Percentiles rank a stretch among this genome's conserved stretches.
These are phyloP conservation scores for Venustaconcha ellipsiformis DNA, from an alignment of 1,140 invertebrate genomes.

Conservation along the genomic window DNA sequence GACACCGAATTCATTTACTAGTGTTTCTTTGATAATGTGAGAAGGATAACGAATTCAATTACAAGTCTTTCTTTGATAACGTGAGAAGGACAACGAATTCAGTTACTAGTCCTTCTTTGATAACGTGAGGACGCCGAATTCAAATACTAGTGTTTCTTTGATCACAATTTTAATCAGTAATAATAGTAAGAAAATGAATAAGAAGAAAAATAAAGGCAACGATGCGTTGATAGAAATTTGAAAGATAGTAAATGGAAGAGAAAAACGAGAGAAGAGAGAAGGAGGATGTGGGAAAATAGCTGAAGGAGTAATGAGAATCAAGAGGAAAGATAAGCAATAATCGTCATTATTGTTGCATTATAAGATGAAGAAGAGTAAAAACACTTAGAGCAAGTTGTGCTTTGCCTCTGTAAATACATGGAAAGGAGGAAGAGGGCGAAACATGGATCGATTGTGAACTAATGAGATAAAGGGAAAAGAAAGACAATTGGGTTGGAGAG, in stretches of 20 bases:
- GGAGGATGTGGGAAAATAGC: neutral
- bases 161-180: neutral
- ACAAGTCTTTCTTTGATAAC: no score
- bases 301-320: neutral
- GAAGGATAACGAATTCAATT: no score
- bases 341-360: neutral
- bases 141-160: no score
- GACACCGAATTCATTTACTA: no score
- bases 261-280: neutral
- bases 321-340: neutral
- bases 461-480: conserved; percentile 16
- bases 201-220: neutral
- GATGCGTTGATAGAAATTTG: neutral
- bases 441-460: neutral
- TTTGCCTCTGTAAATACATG: neutral
- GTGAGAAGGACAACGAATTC: no score
- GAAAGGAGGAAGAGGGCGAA: conserved; percentile 4
- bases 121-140: no score
- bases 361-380: neutral
- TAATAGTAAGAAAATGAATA: conserved; percentile 7
- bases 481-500: neutral
- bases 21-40: no score
- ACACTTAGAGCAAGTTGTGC: neutral
- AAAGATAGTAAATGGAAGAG: neutral
- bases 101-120: no score